Conservation (phyloP, 2,888 invertebrate species). For the Tinea pellionella region DNA sequence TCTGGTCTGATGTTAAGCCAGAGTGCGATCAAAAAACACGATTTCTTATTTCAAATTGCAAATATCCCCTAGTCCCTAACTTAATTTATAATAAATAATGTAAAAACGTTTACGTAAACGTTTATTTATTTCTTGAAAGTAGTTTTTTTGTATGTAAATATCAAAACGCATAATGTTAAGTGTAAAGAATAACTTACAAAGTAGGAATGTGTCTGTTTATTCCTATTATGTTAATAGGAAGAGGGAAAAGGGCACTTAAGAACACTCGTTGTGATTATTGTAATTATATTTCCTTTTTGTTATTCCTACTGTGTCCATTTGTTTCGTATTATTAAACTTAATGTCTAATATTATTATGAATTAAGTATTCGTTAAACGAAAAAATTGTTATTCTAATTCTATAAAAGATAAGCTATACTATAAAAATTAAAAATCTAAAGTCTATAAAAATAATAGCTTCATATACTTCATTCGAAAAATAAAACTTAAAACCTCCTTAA, state of each 20-base stretch:
- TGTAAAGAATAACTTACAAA: not conserved
- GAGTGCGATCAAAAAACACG: too few species aligned
- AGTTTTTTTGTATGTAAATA: not conserved
- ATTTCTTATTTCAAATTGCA: too few species aligned
- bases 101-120: too few species aligned
- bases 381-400: not conserved
- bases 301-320: not conserved
- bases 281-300: not conserved
- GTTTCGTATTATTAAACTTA: constrained; percentile 1
- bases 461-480: too few species aligned
- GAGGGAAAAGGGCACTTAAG: not conserved
- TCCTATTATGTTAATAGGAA: not conserved
- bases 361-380: not conserved
- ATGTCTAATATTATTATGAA: not conserved
- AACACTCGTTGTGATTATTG: constrained; percentile 1
- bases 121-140: too few species aligned
- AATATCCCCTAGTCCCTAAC: too few species aligned
- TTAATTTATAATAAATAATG: too few species aligned
- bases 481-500: too few species aligned
- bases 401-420: not conserved
- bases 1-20: too few species aligned
- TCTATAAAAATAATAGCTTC: too few species aligned
- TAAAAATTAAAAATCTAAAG: too few species aligned
- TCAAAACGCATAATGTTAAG: not conserved
- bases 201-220: not conserved